These are phyloP conservation scores for Paraplagusia blochii DNA, from an alignment of 2,113 vertebrate genomes.

Conservation along the genomic window DNA sequence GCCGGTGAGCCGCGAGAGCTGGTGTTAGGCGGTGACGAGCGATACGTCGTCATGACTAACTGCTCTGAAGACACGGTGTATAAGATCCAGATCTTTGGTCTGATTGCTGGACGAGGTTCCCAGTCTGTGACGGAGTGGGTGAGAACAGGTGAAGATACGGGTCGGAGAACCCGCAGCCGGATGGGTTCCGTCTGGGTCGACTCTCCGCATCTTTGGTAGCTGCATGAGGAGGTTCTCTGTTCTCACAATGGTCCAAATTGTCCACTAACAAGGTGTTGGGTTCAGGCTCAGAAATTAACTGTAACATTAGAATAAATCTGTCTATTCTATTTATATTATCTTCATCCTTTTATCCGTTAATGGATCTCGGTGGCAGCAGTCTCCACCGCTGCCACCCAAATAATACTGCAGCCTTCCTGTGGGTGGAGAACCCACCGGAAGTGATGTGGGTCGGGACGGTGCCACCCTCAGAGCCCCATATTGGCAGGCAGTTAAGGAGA, in stretches of 20 bases:
- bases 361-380: no score
- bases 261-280: constrained; percentile 40
- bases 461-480: no score
- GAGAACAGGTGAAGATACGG: constrained; percentile 79
- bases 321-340: no score
- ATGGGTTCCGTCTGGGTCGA: constrained; percentile 13
- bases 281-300: not conserved
- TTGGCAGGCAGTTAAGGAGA: no score
- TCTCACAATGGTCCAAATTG: constrained; percentile 21
- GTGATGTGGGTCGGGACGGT: no score
- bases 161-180: not conserved
- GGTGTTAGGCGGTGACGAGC: constrained; percentile 79
- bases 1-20: constrained; percentile 79
- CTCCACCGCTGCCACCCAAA: no score
- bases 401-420: no score
- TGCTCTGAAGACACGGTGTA: constrained; percentile 87
- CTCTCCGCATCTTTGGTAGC: constrained; percentile 14
- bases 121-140: constrained; percentile 80
- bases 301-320: no score
- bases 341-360: no score
- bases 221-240: constrained; percentile 41
- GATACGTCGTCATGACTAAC: constrained; percentile 76
- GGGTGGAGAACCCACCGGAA: no score
- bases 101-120: constrained; percentile 82
- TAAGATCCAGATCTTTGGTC: constrained; percentile 85